These are phyloP conservation scores for Zootermopsis nevadensis DNA, from an alignment of 2,888 invertebrate genomes.

Conservation along the genomic window DNA sequence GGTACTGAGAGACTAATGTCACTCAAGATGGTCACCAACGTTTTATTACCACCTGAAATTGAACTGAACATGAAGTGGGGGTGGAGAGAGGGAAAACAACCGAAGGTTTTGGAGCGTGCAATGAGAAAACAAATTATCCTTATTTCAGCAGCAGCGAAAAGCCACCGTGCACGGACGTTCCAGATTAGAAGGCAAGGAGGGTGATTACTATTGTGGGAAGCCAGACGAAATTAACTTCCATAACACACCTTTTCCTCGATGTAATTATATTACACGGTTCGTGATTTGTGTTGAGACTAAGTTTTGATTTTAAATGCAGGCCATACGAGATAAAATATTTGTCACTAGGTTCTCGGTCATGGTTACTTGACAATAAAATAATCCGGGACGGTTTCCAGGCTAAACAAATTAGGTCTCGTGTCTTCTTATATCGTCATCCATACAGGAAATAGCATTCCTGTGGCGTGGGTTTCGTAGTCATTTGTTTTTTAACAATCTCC, in stretches of 20 bases:
- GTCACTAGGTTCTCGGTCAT: constrained; percentile 1
- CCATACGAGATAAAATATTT: constrained; percentile 8
- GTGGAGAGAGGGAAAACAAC: constrained; percentile 4
- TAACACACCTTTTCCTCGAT: constrained; percentile 5
- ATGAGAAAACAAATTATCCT: constrained; percentile 39
- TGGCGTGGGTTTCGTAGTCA: too few relatives aligned
- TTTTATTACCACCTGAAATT: constrained; percentile 36
- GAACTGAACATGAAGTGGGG: constrained; percentile 23
- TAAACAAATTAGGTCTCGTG: background rate
- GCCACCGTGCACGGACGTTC: constrained; percentile 22
- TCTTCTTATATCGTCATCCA: background rate
- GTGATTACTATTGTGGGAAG: background rate
- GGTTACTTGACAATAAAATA: background rate
- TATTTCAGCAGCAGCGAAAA: constrained; percentile 1
- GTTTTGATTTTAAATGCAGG: background rate
- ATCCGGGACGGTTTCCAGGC: background rate
- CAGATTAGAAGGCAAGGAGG: constrained; percentile 35
- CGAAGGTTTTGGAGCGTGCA: constrained; percentile 41
- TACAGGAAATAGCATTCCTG: background rate
- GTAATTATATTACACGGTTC: constrained; percentile 3
- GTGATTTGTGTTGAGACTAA: background rate
- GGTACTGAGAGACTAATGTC: background rate
- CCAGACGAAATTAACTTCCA: background rate
- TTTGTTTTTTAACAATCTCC: too few relatives aligned
- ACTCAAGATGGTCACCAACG: background rate